Percentiles rank a stretch among this genome's conserved stretches.
These are phyloP conservation scores for Beroe forskalii DNA, from an alignment of 37 sponge, comb jelly and placozoan species.

Conservation along the genomic window DNA sequence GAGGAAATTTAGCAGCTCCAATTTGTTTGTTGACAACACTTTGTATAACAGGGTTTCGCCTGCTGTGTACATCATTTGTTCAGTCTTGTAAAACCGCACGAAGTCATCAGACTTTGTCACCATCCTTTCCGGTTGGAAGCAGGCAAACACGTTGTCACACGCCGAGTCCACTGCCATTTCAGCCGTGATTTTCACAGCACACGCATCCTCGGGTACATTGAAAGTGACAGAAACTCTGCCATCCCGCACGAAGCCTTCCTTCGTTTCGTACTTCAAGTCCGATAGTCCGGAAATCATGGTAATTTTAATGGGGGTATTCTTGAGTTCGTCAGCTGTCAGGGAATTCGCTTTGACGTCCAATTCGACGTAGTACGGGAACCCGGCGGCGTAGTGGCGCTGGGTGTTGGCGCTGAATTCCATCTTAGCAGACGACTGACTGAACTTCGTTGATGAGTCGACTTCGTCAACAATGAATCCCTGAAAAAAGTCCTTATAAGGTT, in stretches of 20 bases:
- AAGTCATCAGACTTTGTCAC: not conserved
- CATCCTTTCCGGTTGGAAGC: conserved; percentile 61
- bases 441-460: conserved; percentile 19
- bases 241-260: conserved; percentile 6
- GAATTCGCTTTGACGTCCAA: conserved; percentile 21
- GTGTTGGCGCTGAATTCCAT: conserved; percentile 26
- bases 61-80: not conserved
- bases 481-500: too few species aligned
- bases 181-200: conserved; percentile 45
- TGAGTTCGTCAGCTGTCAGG: not conserved
- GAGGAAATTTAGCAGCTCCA: not conserved
- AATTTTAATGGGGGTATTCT: not conserved
- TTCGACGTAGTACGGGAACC: conserved; percentile 62
- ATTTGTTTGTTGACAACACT: not conserved
- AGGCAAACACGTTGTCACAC: conserved; percentile 23
- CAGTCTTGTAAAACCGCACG: conserved; percentile 1
- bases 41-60: not conserved
- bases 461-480: conserved; percentile 28
- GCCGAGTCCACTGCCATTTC: conserved; percentile 26
- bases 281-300: conserved; percentile 14
- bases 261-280: conserved; percentile 3
- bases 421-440: conserved; percentile 9
- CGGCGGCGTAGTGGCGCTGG: conserved; percentile 2
- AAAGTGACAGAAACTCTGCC: conserved; percentile 38
- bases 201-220: conserved; percentile 50